phyloP scores from a whole-genome alignment of 1,140 invertebrate species.

The Oreohelix idahoensis region DNA sequence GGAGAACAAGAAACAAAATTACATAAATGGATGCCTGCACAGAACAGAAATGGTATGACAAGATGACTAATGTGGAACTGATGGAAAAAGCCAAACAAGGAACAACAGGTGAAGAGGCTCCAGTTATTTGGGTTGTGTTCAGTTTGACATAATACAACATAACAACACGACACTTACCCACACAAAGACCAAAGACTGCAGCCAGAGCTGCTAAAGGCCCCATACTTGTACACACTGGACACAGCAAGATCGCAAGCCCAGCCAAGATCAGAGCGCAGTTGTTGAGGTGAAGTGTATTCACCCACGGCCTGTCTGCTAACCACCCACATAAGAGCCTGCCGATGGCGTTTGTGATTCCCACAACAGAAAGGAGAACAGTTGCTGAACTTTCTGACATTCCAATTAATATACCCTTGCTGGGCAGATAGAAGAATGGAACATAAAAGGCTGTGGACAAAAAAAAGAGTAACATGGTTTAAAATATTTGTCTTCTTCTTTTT shows the following conservation, averaged over 20 bases:
- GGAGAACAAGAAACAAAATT: too few relatives aligned
- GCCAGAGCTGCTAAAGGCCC: conserved; percentile 85
- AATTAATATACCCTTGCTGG: conserved; percentile 42
- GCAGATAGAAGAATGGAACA: conserved; percentile 61
- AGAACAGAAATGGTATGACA: too few relatives aligned
- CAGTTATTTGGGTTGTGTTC: too few relatives aligned
- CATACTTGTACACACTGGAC: conserved; percentile 78
- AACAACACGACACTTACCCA: too few relatives aligned
- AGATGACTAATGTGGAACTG: too few relatives aligned
- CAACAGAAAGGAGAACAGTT: conserved; percentile 88
- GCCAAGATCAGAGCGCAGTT: conserved; percentile 80
- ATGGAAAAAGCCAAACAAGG: too few relatives aligned
- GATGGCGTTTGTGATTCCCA: conserved; percentile 78
- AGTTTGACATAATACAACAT: too few relatives aligned
- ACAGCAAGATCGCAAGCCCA: conserved; percentile 88
- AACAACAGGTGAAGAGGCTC: too few relatives aligned
- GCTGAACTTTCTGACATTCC: conserved; percentile 79
- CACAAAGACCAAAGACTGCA: conserved; percentile 89
- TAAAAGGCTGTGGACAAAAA: conserved; percentile 60
- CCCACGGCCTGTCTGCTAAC: conserved; percentile 76
- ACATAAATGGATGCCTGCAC: too few relatives aligned
- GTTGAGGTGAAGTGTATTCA: conserved; percentile 80
- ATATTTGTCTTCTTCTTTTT: neutral
- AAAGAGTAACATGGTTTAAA: neutral
- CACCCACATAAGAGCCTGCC: conserved; percentile 79